A percentile compares a stretch with the other conserved stretches of the same genome.
These are phyloP conservation scores for Holcopasites calliopsidis DNA, from an alignment of 1,140 invertebrate species.

Conservation along the genomic window DNA sequence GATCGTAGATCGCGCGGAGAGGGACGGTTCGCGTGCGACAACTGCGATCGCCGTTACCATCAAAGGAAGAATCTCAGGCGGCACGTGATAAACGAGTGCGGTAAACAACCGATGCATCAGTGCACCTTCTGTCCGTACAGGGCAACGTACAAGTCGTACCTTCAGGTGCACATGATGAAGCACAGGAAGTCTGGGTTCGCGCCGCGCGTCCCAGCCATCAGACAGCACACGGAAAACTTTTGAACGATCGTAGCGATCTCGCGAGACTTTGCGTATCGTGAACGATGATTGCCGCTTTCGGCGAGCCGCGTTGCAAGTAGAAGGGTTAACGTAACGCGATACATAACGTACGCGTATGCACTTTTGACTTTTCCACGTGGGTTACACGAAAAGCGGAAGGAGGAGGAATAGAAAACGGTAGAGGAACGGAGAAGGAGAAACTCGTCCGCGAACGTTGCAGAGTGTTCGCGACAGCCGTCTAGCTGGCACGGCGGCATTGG, in stretches of 20 bases:
- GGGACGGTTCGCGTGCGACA: slow-evolving; percentile 71
- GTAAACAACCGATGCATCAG: slow-evolving; percentile 81
- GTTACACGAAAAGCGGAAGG: no score
- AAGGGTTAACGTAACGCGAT: no score
- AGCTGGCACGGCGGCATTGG: not conserved
- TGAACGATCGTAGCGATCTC: slow-evolving; percentile 9
- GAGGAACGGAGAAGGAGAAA: no score
- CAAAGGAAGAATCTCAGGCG: slow-evolving; percentile 73
- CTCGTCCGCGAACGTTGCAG: not conserved
- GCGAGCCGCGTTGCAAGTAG: no score
- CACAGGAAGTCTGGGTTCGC: slow-evolving; percentile 57
- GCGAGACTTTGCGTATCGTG: no score
- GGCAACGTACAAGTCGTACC: slow-evolving; percentile 76
- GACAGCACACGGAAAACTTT: slow-evolving; percentile 12
- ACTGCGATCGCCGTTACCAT: slow-evolving; percentile 76
- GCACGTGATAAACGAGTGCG: slow-evolving; percentile 80
- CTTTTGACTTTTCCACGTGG: no score
- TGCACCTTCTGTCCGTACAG: slow-evolving; percentile 81
- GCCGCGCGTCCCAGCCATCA: slow-evolving; percentile 27
- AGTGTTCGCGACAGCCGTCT: no score
- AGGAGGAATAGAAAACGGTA: no score
- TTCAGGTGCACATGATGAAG: slow-evolving; percentile 76
- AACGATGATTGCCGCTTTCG: no score
- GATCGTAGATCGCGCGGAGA: slow-evolving; percentile 67
- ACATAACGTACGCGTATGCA: no score